Conservation (phyloP, 1,140 invertebrate genomes). For the Sycophaga agraensis region DNA sequence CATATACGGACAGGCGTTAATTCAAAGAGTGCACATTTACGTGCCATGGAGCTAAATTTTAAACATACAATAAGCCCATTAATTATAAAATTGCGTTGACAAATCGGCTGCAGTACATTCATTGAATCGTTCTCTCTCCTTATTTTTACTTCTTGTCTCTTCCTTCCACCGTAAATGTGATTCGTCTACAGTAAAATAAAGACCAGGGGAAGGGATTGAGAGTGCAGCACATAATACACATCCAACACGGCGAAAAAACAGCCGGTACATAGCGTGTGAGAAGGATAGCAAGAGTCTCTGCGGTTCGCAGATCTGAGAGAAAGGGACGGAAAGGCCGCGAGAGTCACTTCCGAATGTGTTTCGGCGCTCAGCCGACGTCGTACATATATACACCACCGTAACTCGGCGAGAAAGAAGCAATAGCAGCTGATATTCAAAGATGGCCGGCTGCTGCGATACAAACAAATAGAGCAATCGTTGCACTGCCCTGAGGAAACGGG, state of each 20-base stretch:
- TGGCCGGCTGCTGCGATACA: conserved; percentile 47
- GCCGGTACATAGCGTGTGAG: neutral
- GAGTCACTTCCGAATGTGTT: conserved; percentile 20
- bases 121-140: neutral
- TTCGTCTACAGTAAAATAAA: neutral
- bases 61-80: neutral
- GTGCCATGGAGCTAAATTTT: neutral
- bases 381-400: neutral
- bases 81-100: neutral
- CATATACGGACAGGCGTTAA: neutral
- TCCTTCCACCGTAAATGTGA: no score
- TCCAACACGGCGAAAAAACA: neutral
- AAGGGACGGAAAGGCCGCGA: neutral
- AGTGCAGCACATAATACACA: neutral
- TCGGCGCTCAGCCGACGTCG: neutral
- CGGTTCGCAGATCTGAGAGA: neutral
- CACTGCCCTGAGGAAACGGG: neutral
- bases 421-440: conserved; percentile 53
- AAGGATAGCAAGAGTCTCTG: neutral
- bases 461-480: conserved; percentile 42
- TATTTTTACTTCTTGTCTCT: no score
- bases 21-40: neutral
- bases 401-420: no score
- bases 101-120: neutral
- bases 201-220: neutral